These are phyloP conservation scores for Netelia fuscicornis DNA, from an alignment of 2,888 invertebrate species.

Conservation along the genomic window DNA sequence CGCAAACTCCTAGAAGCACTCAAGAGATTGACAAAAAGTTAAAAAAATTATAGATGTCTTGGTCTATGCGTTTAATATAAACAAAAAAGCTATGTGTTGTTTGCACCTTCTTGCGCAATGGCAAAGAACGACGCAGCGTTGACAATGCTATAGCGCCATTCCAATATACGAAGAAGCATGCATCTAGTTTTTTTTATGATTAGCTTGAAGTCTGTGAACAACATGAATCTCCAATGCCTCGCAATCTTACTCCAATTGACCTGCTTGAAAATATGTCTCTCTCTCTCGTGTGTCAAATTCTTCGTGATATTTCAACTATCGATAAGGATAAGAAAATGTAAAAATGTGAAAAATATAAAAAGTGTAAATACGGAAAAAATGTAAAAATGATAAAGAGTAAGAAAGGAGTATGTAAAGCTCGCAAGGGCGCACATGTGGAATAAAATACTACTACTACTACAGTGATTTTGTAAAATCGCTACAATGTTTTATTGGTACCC, in stretches of 20 bases:
- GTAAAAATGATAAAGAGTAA: too few relatives aligned
- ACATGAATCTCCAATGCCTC: conserved; percentile 47
- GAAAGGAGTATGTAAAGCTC: too few relatives aligned
- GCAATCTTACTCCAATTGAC: conserved; percentile 45
- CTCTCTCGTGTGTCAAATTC: not conserved
- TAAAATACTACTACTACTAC: conserved; percentile 44
- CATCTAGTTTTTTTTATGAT: conserved; percentile 65
- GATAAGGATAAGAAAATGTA: conserved; percentile 77
- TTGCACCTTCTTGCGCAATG: conserved; percentile 69
- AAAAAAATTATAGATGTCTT: conserved; percentile 88
- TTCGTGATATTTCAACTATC: not conserved
- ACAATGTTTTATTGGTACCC: too few relatives aligned
- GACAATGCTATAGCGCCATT: conserved; percentile 47
- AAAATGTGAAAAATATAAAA: too few relatives aligned
- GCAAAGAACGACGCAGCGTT: conserved; percentile 53
- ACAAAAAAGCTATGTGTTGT: conserved; percentile 57
- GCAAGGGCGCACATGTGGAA: conserved; percentile 85
- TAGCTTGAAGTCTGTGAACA: conserved; percentile 53
- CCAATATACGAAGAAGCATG: conserved; percentile 54
- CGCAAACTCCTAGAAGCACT: conserved; percentile 89
- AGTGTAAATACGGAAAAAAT: too few relatives aligned
- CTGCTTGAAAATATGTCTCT: not conserved
- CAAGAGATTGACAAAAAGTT: conserved; percentile 89
- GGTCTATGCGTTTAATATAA: conserved; percentile 79
- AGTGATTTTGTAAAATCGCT: too few relatives aligned